Evolutionary conservation across 1,140 invertebrate genomes (phyloP).

Genomic region (Platorchestia sp.): DNA sequence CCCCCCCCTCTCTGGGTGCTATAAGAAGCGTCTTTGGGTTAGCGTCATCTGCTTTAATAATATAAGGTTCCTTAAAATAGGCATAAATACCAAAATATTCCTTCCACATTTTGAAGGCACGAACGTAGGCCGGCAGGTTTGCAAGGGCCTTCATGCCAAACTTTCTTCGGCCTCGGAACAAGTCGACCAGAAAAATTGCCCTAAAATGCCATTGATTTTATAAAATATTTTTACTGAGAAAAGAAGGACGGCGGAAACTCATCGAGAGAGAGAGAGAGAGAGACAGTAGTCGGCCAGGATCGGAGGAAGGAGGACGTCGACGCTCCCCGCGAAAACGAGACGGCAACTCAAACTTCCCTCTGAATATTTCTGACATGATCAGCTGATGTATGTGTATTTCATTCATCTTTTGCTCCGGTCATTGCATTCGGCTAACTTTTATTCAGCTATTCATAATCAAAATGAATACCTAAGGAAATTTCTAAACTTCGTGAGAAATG

Average conservation of each 20-base stretch:
- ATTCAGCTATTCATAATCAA: background rate
- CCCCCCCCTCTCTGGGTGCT: background rate
- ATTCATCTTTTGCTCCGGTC: background rate
- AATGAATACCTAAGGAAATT: background rate
- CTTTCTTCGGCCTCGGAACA: background rate
- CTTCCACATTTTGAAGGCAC: background rate
- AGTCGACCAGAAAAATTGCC: conserved; percentile 9
- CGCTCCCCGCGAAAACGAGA: conserved; percentile 3
- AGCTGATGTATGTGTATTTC: background rate
- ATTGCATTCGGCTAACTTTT: background rate
- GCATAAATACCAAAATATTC: background rate
- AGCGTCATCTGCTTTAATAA: conserved; percentile 52
- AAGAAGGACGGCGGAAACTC: conserved; percentile 35
- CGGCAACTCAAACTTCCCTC: background rate
- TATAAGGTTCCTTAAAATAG: conserved; percentile 28
- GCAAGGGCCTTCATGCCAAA: background rate
- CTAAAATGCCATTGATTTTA: conserved; percentile 29
- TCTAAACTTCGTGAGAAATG: too few relatives aligned
- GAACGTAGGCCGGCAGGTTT: too few relatives aligned
- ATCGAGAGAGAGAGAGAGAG: too few relatives aligned
- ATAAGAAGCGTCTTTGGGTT: conserved; percentile 42
- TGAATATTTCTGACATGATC: background rate
- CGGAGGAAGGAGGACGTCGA: conserved; percentile 1
- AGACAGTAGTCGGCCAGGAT: conserved; percentile 2
- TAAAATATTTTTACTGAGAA: conserved; percentile 46